Conservation (phyloP, 2,888 invertebrate species). For the Beris morrisii region DNA sequence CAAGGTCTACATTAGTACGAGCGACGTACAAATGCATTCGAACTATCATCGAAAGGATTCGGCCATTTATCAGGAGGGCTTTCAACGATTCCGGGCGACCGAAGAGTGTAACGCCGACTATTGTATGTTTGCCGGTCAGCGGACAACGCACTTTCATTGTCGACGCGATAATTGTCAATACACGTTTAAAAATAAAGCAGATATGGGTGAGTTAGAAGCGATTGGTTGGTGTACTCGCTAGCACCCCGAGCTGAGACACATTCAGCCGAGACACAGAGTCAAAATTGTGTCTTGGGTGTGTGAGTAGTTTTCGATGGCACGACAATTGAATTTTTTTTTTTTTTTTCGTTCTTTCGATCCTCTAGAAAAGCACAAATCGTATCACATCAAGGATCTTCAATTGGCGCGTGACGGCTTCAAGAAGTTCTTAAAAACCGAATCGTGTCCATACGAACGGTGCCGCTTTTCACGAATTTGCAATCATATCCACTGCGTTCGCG, state of each 20-base stretch:
- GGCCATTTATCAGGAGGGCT: slow-evolving; percentile 96
- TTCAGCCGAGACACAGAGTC: background rate
- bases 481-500: slow-evolving; percentile 97
- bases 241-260: too few relatives aligned
- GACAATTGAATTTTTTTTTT: too few relatives aligned
- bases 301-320: too few relatives aligned
- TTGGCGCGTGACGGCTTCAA: slow-evolving; percentile 95
- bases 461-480: slow-evolving; percentile 94
- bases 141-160: slow-evolving; percentile 98
- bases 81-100: slow-evolving; percentile 93
- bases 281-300: too few relatives aligned
- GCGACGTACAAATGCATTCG: slow-evolving; percentile 99
- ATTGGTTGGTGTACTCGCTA: background rate
- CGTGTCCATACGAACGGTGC: slow-evolving; percentile 88
- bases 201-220: slow-evolving; percentile 83
- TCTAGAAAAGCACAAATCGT: slow-evolving; percentile 96
- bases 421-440: slow-evolving; percentile 97
- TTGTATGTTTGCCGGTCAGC: slow-evolving; percentile 90
- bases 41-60: slow-evolving; percentile 98
- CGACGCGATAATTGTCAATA: slow-evolving; percentile 86
- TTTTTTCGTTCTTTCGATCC: slow-evolving; percentile 1
- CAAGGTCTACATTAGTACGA: slow-evolving; percentile 97
- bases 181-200: slow-evolving; percentile 98
- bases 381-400: slow-evolving; percentile 97
- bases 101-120: slow-evolving; percentile 91